Base-by-base conservation (phyloP, 2,797 vertebrate genomes). In the Bovichtus diacanthus region DNA sequence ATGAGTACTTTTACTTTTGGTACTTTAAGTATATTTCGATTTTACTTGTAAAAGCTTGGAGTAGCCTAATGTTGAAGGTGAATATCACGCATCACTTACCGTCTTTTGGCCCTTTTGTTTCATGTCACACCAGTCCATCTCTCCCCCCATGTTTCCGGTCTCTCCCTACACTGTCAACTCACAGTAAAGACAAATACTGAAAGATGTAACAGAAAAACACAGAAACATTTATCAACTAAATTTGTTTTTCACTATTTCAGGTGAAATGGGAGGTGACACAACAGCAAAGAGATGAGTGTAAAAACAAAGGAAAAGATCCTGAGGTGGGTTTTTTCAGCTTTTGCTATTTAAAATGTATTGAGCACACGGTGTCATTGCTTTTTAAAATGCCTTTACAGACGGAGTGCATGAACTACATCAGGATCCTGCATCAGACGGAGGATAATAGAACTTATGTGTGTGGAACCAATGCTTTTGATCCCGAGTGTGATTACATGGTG, bases 351-450 rank as follows among this genome's bases (percentile, higher is more conserved):
- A 27, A 46, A 55, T 18, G 1, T 18, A 21, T 23, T 72, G 18
- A 76, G 19, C 15, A 47, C 16, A 67, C 71, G 11, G 2, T 23
- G 0, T 78, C 19, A 67, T 53, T 78, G 3, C n/a, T 61, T 62
- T 76, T 69, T 60, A 2, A 56, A 62, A 60, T 78, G 27, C 27
- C n/a, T 78, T 83, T 79, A 29, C 86, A 97, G 96, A 88, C 71
- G 0, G 94, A 96, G 5, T 97, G 96, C 83, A 93, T 91, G 85
- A 96, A 97, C 83, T 96, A 96, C 29, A 95, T 97, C 76, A 92
- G 94, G 68, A 66, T 94, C 64, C 88, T 97, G 34, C 95, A 95
- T 39, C 85, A 90, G 72, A 90, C 86, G 74, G 78, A 83, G 2
- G 83, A 95, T 50, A 85, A 88, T 12, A 82, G 47, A 66, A 91